These are phyloP conservation scores for Saiga tatarica DNA, from an alignment of 2,113 vertebrate species.

Conservation along the genomic window DNA sequence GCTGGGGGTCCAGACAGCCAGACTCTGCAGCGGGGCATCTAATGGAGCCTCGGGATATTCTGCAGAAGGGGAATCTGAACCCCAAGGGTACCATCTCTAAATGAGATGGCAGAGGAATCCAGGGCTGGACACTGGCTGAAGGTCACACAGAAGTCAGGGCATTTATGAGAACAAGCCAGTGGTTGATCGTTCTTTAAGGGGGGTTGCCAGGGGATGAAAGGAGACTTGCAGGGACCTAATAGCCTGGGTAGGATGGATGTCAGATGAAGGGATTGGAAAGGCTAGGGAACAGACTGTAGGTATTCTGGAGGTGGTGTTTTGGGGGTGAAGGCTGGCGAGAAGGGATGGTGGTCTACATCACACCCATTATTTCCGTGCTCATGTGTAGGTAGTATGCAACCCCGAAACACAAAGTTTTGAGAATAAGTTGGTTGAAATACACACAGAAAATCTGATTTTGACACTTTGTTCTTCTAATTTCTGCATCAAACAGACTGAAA, in stretches of 20 bases:
- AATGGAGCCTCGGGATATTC: not conserved
- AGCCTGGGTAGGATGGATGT: not conserved
- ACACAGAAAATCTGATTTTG: slow-evolving; percentile 7
- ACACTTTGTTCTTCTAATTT: slow-evolving; percentile 37
- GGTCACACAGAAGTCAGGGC: not conserved
- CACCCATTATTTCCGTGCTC: not conserved
- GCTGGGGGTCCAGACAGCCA: not conserved
- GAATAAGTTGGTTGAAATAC: slow-evolving; percentile 21
- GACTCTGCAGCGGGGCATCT: not conserved
- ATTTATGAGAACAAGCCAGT: not conserved
- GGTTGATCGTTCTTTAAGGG: not conserved
- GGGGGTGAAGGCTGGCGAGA: not conserved
- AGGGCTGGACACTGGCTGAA: not conserved
- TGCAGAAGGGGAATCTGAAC: not conserved
- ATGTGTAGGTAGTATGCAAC: not conserved
- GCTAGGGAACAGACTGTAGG: not conserved
- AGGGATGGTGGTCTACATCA: not conserved
- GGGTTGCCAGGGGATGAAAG: not conserved
- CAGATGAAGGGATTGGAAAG: not conserved
- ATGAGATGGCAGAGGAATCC: not conserved
- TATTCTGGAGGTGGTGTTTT: not conserved
- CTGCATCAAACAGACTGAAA: slow-evolving; percentile 26
- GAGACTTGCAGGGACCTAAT: not conserved
- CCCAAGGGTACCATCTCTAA: not conserved
- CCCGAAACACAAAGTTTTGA: not conserved